Base-by-base conservation (phyloP, 2,113 vertebrate species). In the Xenopus tropicalis region DNA sequence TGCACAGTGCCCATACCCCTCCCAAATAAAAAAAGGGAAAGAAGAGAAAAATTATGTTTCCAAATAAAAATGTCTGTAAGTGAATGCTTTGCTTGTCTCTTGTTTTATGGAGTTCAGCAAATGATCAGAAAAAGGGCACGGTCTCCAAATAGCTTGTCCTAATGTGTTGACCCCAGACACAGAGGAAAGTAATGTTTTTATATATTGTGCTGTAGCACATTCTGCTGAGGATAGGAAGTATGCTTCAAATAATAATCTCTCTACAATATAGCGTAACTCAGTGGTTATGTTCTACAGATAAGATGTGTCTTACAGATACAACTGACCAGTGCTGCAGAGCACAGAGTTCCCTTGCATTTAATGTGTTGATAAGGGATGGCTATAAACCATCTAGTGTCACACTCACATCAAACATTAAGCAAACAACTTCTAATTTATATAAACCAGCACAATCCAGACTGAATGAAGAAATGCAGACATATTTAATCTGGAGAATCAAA, bases 211-310 rank as follows among this genome's bases (percentile, higher is more conserved):
- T 25, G 23, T 29, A 20, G 59, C 13, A 63, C 21, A 24, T 20
- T 62, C 44, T 29, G 22, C 70, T 52, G 48, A 54, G 43, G 4
- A 51, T 21, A 16, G 57, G 17, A 43, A 63, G 57, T 52, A 24
- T 62, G 46, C 52, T 71, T 24, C 59, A 63, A 29, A 63, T 71
- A 46, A 71, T 71, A 63, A 63, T 71, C 19, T 62, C 44, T 29
- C 14, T 52, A 62, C n/a, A 61, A 56, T 11, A 13, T 23, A 57
- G 10, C 6, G 13, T 4, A 43, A 14, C 22, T 19, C 14, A 43
- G 20, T 59, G 54, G 29, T 58, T 58, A 70, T 70, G 56, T 44
- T 14, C 68, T 58, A 21, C 7, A 21, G 43, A 66, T 66, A 66
- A 66, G 64, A 66, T 66, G 44, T 22, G 11, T 66, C n/a, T 19